Conservation (phyloP, 2,888 invertebrate genomes). For the Conops quadrifasciatus region DNA sequence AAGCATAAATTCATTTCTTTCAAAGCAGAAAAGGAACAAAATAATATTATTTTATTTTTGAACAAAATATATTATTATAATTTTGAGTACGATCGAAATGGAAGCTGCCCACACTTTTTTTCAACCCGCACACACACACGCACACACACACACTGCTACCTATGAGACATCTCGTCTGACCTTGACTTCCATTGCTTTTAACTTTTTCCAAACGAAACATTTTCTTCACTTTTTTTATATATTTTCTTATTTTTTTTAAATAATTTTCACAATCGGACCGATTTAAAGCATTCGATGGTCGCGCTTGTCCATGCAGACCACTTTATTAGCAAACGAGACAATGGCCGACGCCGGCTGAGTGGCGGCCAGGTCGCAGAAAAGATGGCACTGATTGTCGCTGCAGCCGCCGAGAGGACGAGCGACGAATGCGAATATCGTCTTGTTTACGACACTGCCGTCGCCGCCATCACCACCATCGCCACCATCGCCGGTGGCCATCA, state of each 20-base stretch:
- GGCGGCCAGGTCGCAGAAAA: slow-evolving; percentile 93
- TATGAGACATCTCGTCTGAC: no score
- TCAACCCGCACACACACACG: no score
- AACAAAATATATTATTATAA: no score
- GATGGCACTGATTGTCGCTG: slow-evolving; percentile 94
- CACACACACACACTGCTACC: no score
- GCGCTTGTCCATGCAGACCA: slow-evolving; percentile 53
- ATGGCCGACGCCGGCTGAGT: slow-evolving; percentile 93
- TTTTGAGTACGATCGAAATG: no score
- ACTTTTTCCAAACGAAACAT: slow-evolving; percentile 21
- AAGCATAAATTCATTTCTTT: no score
- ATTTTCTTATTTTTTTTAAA: no score
- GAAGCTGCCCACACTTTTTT: no score
- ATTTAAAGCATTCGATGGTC: slow-evolving; percentile 45
- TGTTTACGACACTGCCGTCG: slow-evolving; percentile 46
- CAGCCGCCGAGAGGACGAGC: slow-evolving; percentile 84
- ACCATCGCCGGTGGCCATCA: slow-evolving; percentile 35
- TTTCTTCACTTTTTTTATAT: background rate
- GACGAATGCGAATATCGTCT: slow-evolving; percentile 92
- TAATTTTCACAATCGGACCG: background rate
- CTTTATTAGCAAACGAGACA: slow-evolving; percentile 68
- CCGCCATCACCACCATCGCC: slow-evolving; percentile 43
- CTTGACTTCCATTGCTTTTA: background rate
- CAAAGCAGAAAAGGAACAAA: no score
- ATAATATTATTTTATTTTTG: no score